Conservation (phyloP, 1,140 invertebrate species). For the Zaprionus ornatus region DNA sequence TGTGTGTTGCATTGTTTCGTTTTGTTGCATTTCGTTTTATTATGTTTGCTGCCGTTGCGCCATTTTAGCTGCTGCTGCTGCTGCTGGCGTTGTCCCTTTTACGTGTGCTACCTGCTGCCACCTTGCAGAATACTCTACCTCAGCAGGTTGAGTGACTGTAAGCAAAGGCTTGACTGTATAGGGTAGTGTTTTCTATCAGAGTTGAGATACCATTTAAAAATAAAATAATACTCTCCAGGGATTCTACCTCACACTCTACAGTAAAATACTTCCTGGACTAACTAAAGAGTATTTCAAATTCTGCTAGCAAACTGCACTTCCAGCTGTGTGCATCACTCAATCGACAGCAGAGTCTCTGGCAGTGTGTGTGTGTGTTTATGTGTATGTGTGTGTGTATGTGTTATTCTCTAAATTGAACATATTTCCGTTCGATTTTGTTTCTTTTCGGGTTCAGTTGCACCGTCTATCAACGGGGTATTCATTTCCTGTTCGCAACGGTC, state of each 20-base stretch:
- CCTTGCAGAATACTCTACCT: neutral
- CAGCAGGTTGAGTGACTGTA: neutral
- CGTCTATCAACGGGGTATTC: conserved; percentile 52
- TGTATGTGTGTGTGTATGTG: conserved; percentile 52
- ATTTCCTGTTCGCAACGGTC: conserved; percentile 67
- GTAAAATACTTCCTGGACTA: neutral
- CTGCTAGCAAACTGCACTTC: neutral
- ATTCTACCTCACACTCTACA: no score
- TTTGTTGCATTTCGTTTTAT: conserved; percentile 62
- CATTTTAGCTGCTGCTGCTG: conserved; percentile 44
- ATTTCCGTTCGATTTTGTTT: conserved; percentile 56
- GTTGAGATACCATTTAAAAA: no score
- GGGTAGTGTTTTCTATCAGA: no score
- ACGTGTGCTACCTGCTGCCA: conserved; percentile 6
- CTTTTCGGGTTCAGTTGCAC: neutral
- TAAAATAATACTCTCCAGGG: no score
- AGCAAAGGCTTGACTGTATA: no score
- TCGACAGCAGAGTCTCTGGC: conserved; percentile 25
- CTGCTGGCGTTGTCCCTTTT: conserved; percentile 36
- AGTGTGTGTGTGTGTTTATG: neutral
- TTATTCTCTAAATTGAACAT: conserved; percentile 75
- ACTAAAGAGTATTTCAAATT: conserved; percentile 15
- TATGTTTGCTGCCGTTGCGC: conserved; percentile 52
- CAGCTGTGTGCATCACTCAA: conserved; percentile 52
- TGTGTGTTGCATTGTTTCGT: conserved; percentile 31